phyloP scores from a whole-genome alignment of 2,888 invertebrate genomes.

The Diarsia rubi region DNA sequence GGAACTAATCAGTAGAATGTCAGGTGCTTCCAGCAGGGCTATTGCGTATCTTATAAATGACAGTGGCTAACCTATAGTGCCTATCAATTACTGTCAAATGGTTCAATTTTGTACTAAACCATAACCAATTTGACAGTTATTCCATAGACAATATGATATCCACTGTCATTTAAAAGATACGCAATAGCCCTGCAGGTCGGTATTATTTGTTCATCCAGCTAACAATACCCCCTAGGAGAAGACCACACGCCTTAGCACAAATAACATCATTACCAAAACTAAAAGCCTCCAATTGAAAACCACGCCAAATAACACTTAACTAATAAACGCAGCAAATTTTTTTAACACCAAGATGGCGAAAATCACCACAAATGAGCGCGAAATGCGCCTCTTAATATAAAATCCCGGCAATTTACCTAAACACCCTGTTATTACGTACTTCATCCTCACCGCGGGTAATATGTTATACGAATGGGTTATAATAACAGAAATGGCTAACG shows the following conservation, averaged over 20 bases:
- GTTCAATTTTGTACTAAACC: too few relatives aligned
- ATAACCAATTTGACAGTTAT: too few relatives aligned
- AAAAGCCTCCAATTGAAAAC: constrained; percentile 46
- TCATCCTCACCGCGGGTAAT: constrained; percentile 66
- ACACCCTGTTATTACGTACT: constrained; percentile 69
- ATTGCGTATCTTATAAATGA: too few relatives aligned
- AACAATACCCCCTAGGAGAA: neutral
- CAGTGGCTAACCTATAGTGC: too few relatives aligned
- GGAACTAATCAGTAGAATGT: neutral
- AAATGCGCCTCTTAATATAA: constrained; percentile 63
- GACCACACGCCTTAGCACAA: constrained; percentile 27
- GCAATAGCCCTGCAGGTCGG: neutral
- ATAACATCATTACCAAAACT: constrained; percentile 25
- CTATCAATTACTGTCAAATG: too few relatives aligned
- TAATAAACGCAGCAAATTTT: constrained; percentile 39
- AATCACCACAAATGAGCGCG: constrained; percentile 52
- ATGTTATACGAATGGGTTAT: constrained; percentile 73
- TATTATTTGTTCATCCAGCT: neutral
- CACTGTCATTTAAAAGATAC: too few relatives aligned
- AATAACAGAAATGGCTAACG: constrained; percentile 77
- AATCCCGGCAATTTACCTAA: constrained; percentile 69
- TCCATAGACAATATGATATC: too few relatives aligned
- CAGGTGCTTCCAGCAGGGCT: neutral
- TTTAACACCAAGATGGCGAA: constrained; percentile 53
- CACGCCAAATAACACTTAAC: constrained; percentile 47